Evolutionary conservation across 2,113 vertebrate species (phyloP).

Genomic region (Pleuronectes platessa): DNA sequence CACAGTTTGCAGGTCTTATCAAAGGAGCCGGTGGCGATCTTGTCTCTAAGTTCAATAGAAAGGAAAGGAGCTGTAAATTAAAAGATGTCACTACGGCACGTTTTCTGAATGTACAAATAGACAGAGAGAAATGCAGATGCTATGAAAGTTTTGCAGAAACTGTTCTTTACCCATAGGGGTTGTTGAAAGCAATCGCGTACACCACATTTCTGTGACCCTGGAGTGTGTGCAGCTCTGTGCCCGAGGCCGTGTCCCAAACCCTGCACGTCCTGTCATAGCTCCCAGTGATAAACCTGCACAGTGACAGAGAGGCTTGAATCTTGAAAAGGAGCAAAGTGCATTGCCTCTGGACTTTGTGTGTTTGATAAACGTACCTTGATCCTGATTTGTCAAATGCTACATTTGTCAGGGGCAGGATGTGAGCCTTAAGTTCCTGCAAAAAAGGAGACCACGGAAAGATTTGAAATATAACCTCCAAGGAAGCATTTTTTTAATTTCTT

Average conservation of each 20-base stretch:
- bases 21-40: constrained; percentile 96
- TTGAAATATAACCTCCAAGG: constrained; percentile 7
- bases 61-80: neutral
- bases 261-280: constrained; percentile 97
- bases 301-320: constrained; percentile 7
- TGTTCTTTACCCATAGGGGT: constrained; percentile 91
- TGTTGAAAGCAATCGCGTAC: constrained; percentile 95
- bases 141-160: constrained; percentile 4
- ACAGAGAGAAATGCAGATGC: neutral
- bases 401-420: constrained; percentile 94
- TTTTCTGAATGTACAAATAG: neutral
- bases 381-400: constrained; percentile 96
- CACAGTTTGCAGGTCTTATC: constrained; percentile 97
- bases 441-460: constrained; percentile 23
- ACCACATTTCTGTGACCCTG: constrained; percentile 94
- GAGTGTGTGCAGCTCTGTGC: constrained; percentile 86
- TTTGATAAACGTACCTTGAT: constrained; percentile 86
- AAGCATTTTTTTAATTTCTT: constrained; percentile 1
- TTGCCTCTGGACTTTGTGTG: constrained; percentile 7
- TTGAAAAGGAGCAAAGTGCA: neutral
- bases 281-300: constrained; percentile 92
- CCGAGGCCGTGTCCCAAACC: constrained; percentile 92
- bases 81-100: neutral
- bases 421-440: constrained; percentile 89
- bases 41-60: constrained; percentile 85